Conservation (phyloP, 1,140 invertebrate genomes). For the Pseudomyrmex pallidus region DNA sequence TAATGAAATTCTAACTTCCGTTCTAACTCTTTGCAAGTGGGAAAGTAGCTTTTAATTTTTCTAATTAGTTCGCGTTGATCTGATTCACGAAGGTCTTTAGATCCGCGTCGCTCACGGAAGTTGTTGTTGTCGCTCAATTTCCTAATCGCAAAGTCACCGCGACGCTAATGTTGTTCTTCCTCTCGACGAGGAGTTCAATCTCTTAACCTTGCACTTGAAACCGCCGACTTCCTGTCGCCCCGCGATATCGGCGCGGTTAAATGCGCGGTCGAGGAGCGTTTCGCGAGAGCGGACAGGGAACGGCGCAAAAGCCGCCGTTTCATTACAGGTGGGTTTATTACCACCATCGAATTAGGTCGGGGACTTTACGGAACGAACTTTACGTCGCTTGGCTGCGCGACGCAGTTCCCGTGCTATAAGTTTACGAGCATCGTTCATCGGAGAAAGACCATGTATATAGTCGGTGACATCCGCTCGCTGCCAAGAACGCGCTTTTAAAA, state of each 20-base stretch:
- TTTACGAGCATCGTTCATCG: slow-evolving; percentile 44
- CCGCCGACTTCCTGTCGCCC: slow-evolving; percentile 10
- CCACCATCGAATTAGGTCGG: slow-evolving; percentile 69
- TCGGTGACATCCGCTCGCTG: not conserved
- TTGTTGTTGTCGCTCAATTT: no score
- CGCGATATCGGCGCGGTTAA: not conserved
- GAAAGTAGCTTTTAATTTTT: no score
- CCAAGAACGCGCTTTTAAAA: not conserved
- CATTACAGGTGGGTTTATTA: slow-evolving; percentile 73
- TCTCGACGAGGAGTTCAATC: slow-evolving; percentile 1
- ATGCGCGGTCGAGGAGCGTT: not conserved
- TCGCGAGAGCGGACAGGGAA: not conserved
- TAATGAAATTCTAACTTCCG: not conserved
- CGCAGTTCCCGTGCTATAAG: not conserved
- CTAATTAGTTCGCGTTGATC: no score
- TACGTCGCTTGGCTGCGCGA: slow-evolving; percentile 19
- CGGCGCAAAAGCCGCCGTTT: slow-evolving; percentile 61
- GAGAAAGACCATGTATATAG: not conserved
- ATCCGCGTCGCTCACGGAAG: no score
- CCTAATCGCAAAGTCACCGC: slow-evolving; percentile 26
- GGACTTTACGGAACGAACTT: slow-evolving; percentile 67
- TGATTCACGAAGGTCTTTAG: no score
- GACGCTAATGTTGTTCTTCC: not conserved
- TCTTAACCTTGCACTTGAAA: slow-evolving; percentile 42
- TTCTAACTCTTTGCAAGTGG: not conserved